phyloP scores from a whole-genome alignment of 1,140 invertebrate genomes.

The Anastrepha ludens region DNA sequence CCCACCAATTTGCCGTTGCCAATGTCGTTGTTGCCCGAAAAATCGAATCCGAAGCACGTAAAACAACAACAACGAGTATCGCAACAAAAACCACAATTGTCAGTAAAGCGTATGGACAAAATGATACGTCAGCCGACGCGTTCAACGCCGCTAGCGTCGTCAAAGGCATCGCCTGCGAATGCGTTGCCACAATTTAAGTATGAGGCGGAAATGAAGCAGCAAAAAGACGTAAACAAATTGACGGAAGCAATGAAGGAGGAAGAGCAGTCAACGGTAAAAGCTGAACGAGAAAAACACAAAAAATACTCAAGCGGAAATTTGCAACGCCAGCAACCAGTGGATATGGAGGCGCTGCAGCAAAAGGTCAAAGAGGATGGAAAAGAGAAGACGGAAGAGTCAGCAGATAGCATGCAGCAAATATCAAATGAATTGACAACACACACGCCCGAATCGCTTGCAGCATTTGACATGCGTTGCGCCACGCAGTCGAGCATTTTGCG shows the following conservation, averaged over 20 bases:
- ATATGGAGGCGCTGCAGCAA: background rate
- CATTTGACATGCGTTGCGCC: background rate
- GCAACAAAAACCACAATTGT: conserved; percentile 53
- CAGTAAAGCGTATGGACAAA: conserved; percentile 34
- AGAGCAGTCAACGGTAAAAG: background rate
- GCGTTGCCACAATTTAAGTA: conserved; percentile 23
- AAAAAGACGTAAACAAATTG: conserved; percentile 31
- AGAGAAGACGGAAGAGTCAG: background rate
- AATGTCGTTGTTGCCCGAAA: conserved; percentile 2
- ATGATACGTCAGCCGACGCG: background rate
- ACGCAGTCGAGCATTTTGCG: background rate
- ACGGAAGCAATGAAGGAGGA: conserved; percentile 23
- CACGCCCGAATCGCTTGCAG: background rate
- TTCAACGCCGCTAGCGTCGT: background rate
- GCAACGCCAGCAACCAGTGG: background rate
- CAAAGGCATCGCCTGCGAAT: conserved; percentile 34
- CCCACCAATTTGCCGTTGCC: conserved; percentile 54
- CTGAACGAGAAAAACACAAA: background rate
- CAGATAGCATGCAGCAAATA: background rate
- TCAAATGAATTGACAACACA: background rate
- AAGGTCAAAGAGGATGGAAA: background rate
- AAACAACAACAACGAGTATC: conserved; percentile 53
- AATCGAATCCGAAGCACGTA: background rate
- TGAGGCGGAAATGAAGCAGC: conserved; percentile 35
- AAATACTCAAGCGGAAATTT: conserved; percentile 43